Evolutionary conservation across 2,113 vertebrate species (phyloP), one percentile per base, ranked within the genome.

Genomic region (Actinemys pallida): DNA sequence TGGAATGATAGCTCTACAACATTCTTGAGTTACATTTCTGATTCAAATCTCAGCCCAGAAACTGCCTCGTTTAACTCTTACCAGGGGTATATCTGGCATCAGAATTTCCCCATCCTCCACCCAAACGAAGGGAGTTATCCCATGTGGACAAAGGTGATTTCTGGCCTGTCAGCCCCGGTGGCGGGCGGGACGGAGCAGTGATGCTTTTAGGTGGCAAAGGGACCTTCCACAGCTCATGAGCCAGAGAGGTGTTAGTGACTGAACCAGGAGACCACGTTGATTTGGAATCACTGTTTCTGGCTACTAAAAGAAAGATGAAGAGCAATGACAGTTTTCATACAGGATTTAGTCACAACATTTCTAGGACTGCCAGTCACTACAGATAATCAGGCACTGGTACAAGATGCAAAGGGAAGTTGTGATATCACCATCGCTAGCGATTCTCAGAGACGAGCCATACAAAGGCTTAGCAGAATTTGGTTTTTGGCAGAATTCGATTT

Each of bases 171-270:
- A 99, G 99, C 97, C 99, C 99, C 13, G 99, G 99, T 27, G 99
- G 99, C 6, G 99, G 99, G 96, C 99, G 99, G 97, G 99, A 99
- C 75, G 99, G 99, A 98, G 99, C 99, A 96, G 99, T 99, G 98
- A 99, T 98, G 95, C 98, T 98, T 98, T 99, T 99, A 95, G 99
- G 98, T 97, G 99, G 98, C 98, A 99, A 98, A 98, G 99, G 99
- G 97, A 99, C 99, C 98, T 99, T 99, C 99, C 99, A 99, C 98
- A 99, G 99, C 98, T 99, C 99, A 90, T 99, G 99, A 98, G 99
- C 99, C 98, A 99, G 98, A 98, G 99, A 99, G 97, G 99, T 99
- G 99, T 99, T 99, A 97, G 98, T 99, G 97, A 99, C 98, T 97
- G 99, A 98, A 98, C 99, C 99, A 97, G 99, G 99, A 98, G 99